phyloP scores from a whole-genome alignment of 2,113 vertebrate species.

The Channa maculata region DNA sequence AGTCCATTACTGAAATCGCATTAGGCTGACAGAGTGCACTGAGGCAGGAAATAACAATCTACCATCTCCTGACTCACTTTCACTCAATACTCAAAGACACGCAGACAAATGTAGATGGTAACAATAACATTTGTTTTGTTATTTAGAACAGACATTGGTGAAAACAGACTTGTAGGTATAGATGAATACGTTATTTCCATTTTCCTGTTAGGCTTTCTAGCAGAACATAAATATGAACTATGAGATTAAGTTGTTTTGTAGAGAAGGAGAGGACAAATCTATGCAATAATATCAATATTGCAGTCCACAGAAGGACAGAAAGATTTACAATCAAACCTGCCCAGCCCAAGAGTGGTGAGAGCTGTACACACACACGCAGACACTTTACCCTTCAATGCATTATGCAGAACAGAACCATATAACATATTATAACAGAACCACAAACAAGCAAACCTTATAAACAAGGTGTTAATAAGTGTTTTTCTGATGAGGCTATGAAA shows the following conservation, averaged over 20 bases:
- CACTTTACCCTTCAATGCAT: neutral
- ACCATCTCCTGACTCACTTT: constrained; percentile 63
- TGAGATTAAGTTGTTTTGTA: neutral
- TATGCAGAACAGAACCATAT: no score
- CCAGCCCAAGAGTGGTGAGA: constrained; percentile 4
- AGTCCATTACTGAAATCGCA: constrained; percentile 82
- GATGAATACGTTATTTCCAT: neutral
- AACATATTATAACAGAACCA: neutral
- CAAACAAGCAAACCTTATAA: neutral
- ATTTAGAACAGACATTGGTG: neutral
- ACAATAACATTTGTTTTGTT: neutral
- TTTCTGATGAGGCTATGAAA: neutral
- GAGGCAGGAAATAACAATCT: constrained; percentile 68
- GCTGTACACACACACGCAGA: neutral
- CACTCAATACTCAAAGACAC: constrained; percentile 24
- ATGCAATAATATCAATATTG: constrained; percentile 5
- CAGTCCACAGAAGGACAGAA: constrained; percentile 16
- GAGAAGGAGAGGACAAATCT: constrained; percentile 8
- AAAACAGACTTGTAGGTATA: constrained; percentile 1
- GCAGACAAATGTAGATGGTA: neutral
- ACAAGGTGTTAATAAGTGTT: neutral
- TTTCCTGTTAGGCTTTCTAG: neutral
- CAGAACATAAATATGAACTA: no score
- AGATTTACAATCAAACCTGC: constrained; percentile 22
- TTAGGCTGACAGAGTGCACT: constrained; percentile 67